Base-by-base conservation (phyloP, 2,797 vertebrate species). In the Jordanella pulchra region DNA sequence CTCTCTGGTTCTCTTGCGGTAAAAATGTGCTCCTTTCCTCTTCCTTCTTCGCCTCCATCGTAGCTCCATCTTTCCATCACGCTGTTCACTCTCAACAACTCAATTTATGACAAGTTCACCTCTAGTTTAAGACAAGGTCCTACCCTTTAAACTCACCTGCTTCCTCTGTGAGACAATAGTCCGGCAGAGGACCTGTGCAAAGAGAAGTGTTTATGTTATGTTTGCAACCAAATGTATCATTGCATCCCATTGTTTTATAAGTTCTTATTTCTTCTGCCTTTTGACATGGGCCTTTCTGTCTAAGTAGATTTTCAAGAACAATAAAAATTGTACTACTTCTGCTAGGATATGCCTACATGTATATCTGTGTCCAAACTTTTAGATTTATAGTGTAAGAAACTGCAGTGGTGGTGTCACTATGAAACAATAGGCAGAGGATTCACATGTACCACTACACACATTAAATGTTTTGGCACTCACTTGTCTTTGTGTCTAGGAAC, bases 351-450 rank as follows among this genome's bases (percentile, higher is more conserved):
- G n/a, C 7, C 65, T 39, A 9, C 17, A 30, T 30, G 25, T 15
- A 7, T 30, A 1, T 72, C 15, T 58, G 27, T 67, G 25, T 74
- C 28, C 63, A 66, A 27, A 50, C 12, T 18, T 78, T 89, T 91
- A 93, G 95, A 96, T 96, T 96, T 95, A 96, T 95, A 78, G 90
- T 84, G 71, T 89, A 95, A 96, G 95, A 96, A 96, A 95, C 93
- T 75, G 86, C 75, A 21, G 75, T 79, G 83, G 72, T 79, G 84
- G 72, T 93, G 93, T 92, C 86, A 91, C 83, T 89, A 83, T 87
- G 92, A 92, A 95, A 96, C 95, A 96, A 96, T 96, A 87, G 35
- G 23, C 60, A 63, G 95, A 92, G 91, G 93, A 95, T 95, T 91
- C 94, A 91, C 91, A 74, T 68, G 69, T 48, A 55, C 51, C 13